Base-by-base conservation (phyloP, 2,888 invertebrate species). In the Drosophila mimica region DNA sequence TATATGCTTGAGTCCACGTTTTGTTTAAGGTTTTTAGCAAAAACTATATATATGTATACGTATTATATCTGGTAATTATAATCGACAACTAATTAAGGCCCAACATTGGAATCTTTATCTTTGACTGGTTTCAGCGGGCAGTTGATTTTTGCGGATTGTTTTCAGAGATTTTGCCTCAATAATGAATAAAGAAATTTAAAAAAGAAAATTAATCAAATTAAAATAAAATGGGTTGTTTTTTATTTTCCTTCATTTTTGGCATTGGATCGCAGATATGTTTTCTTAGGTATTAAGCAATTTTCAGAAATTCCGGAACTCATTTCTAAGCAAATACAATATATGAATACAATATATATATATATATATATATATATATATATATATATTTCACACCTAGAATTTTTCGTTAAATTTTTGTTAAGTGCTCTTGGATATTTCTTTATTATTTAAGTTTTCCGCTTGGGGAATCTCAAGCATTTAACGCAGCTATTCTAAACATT, bases 1-100 rank as follows among this genome's bases (percentile, higher is more conserved):
- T 79, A 79, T 46, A 25, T 63, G 72, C 70, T 84, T 88, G 73
- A 88, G 88, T 89, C 85, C 86, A 89, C 79, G 75, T 64, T 75
- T 85, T 58, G 43, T 73, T 74, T 59, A 71, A 74, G 82, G 79
- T 69, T 72, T 69, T 72, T 82, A 85, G 88, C 88, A 80, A 76
- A 79, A 76, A 68, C 74, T 70, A 82, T 77, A 65, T 56, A 54
- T 38, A 31, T 68, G 17, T 25, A 30, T 74, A 62, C 34, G 17
- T 67, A 17, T 58, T 49, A 58, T 54, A 69, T 74, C 31, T 64
- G 63, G 28, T 67, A 69, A 36, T 51, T 59, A 25, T 66, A 76
- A 61, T 65, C 76, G 68, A 76, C 71, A 74, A 70, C 81, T 81
- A 81, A 79, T 73, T 79, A 82, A 76, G 83, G 76, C 73, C 38